Evolutionary conservation across 2,797 vertebrate genomes (phyloP), one percentile per base, ranked within the genome.

Genomic region (Lutjanus argentimaculatus): DNA sequence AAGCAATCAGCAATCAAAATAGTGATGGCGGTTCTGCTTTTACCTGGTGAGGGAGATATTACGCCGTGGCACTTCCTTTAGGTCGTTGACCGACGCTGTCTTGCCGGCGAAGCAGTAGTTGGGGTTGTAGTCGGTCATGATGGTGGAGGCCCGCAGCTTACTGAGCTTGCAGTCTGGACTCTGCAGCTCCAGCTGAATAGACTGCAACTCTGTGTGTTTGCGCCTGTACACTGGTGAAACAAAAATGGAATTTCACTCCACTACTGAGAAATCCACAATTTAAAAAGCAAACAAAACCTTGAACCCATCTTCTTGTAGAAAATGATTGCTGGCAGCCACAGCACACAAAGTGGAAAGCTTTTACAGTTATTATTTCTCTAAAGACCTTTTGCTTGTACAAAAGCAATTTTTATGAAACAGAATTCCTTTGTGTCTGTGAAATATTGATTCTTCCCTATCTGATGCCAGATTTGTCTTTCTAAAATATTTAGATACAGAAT

Each of bases 111-210:
- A 99, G 95, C 98, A 99, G 95, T 99, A 99, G 96, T 99, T 99
- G 89, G 99, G 99, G 90, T 99, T 99, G 95, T 99, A 99, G 95
- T 99, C 99, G 0, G 98, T 99, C 99, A 99, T 99, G 92, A 99
- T 99, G 93, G 98, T 99, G 63, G 98, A 99, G 53, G 99, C 99
- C 0, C 97, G 96, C 79, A 99, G 97, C 88, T 99, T 99, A 92
- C 99, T 99, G 87, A 99, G 96, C 45, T 99, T 99, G 84, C 99
- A 99, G 85, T 99, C 98, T 0, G 99, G 99, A 90, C 98, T 99
- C 95, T 99, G 98, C 70, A 99, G 93, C 88, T 99, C 99, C 96
- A 99, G 95, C 93, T 99, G 98, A 85, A 99, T 99, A 72, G 98
- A 98, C 85, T 99, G 98, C 67, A 99, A 96, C 95, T 99, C 98